These are phyloP conservation scores for Pangasius larnaudii DNA, from an alignment of 2,797 vertebrate genomes.

Conservation along the genomic window DNA sequence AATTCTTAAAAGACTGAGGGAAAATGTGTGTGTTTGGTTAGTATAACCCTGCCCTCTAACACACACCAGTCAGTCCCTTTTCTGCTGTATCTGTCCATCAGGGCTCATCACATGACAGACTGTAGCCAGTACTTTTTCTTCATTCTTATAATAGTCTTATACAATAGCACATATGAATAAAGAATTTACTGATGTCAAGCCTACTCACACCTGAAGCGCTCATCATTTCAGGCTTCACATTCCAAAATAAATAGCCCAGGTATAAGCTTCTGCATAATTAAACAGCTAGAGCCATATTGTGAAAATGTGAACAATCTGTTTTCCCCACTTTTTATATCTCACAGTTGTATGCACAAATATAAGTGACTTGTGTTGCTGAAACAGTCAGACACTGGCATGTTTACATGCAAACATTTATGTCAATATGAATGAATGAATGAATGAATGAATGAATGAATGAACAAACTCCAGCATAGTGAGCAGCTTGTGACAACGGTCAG, in stretches of 20 bases:
- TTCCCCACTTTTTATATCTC: neutral
- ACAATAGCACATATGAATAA: neutral
- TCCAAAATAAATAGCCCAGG: neutral
- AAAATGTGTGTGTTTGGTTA: neutral
- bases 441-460: neutral
- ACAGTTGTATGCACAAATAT: neutral
- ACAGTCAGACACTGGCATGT: neutral
- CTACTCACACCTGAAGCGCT: neutral
- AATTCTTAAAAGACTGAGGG: neutral
- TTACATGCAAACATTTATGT: neutral
- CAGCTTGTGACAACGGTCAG: neutral
- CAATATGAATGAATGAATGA: neutral
- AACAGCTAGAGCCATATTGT: neutral
- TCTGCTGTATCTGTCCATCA: slow-evolving; percentile 11
- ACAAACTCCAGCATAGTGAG: neutral
- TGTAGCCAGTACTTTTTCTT: slow-evolving; percentile 12
- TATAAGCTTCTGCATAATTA: neutral
- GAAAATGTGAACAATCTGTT: neutral
- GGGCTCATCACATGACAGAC: slow-evolving; percentile 32
- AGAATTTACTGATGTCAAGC: neutral
- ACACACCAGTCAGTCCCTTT: slow-evolving; percentile 22
- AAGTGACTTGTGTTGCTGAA: neutral
- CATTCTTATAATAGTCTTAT: neutral
- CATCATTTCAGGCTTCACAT: neutral
- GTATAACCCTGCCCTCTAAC: slow-evolving; percentile 11